Evolutionary conservation across 2,113 vertebrate species (phyloP), one percentile per base, ranked within the genome.

Genomic region (Oncorhynchus masou): DNA sequence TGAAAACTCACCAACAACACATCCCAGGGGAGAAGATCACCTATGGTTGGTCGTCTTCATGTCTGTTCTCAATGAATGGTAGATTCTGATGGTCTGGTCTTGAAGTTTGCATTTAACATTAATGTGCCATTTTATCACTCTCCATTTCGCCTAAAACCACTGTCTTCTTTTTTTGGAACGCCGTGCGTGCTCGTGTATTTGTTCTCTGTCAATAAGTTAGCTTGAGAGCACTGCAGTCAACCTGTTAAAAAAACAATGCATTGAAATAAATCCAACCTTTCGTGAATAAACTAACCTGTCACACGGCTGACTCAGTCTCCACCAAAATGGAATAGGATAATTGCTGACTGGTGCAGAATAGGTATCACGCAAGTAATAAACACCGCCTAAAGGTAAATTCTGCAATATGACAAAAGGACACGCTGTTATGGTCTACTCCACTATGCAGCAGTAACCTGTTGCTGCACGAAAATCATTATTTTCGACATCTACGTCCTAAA

Each of bases 361-460:
- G 59, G 59, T 22, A 2, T 22, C 6, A 62, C 7, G 4, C 59
- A 22, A 3, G 51, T 54, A 5, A 54, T 54, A 54, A 54, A 19
- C 15, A 54, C 16, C 16, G 15, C 51, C 51, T 54, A 54, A 54
- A 54, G 51, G 16, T 62, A 22, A 22, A 62, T 24, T 62, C 59
- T 22, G 9, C 39, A 45, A 45, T 45, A 45, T 45, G 59, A 22
- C 20, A 22, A 60, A 22, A 60, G 59, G n/a, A n/a, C 59, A 62
- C 59, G 59, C n/a, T 62, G n/a, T 62, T 24, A 8, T 62, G 2
- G n/a, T 62, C 3, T 54, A 54, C 54, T 68, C 31, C 4, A 16
- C 34, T 64, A 65, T 54, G 39, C 1, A 79, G 67, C 48, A 15
- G 39, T 72, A 70, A 91, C 90, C 85, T 89, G 91, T 89, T 88